Evolutionary conservation across 2,888 invertebrate species (phyloP), one percentile per base, ranked within the genome.

Genomic region (Oscheius sp.): DNA sequence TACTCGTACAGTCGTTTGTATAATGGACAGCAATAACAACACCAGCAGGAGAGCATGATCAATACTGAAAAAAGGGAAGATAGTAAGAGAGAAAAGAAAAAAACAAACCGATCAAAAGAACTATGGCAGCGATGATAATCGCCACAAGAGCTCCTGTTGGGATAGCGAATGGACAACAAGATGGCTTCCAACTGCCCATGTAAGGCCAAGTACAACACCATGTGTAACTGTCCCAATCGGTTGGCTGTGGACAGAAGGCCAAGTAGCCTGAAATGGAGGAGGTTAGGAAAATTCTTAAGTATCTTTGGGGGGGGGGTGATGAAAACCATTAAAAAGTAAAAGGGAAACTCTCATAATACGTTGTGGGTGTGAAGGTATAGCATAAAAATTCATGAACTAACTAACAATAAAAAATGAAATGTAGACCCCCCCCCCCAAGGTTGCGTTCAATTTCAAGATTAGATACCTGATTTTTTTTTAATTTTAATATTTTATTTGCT

Each of bases 211-310:
- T 85, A 45, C 74, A 76, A 51, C 74, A 73, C 80, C 81, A 82
- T n/a, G 80, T 86, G 77, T 86, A 86, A 70, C 83, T 86, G 74
- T 86, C 86, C 85, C 85, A 86, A 57, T 86, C 86, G 41, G 86
- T 86, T 30, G 86, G 86, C 68, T 86, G 86, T 5, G 86, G 86
- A 56, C 86, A 86, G 71, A 81, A 86, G 12, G 85, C 83, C 62
- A 86, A 71, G 61, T 86, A 86, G 22, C 85, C 84, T 84, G 67
- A 30, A 62, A 30, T 44, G 17, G 45, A 17, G 17, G 45, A 44
- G 17, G 17, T 44, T 44, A 6, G 45, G 17, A 8, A 14, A n/a
- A n/a, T 14, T 44, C 17, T 17, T 14, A 12, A 12, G 17, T 44
- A 44, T 44, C 5, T 36, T 36, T 36, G n/a, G n/a, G n/a, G n/a